Base-by-base conservation (phyloP, 2,113 vertebrate species). In the Bolborhynchus lineola region DNA sequence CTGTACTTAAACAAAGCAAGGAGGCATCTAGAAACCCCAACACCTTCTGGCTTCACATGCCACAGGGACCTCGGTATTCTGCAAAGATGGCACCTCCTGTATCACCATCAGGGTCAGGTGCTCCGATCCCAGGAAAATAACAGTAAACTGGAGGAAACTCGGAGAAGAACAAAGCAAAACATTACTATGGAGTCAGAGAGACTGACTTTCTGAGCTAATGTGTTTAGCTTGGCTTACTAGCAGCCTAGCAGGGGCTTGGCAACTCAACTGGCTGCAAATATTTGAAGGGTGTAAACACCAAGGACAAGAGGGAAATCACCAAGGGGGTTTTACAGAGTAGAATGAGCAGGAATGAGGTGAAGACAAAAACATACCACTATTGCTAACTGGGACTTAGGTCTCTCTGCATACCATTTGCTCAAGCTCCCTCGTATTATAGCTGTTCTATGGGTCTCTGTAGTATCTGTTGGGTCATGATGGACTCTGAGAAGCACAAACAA, bases 161-260 rank as follows among this genome's bases (percentile, higher is more conserved):
- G 84, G 83, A 59, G 86, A 77, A 92, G 85, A 91, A 88, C 62
- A 94, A 96, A 91, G 92, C 68, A 92, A 97, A 91, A 81, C 81
- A 93, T 78, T 80, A 84, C 88, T 82, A 93, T 3, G 35, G 92
- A 95, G 82, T 63, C 85, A 88, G 82, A 91, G 63, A 67, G 93
- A 47, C 92, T 80, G 82, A 90, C 79, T 90, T 94, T 84, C 82
- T 96, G 94, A 97, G 96, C 85, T 97, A 91, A 97, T 85, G 65
- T 93, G 88, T 97, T 97, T 97, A 96, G 95, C 67, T 97, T 97
- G 96, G 97, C 96, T 90, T 81, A 87, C 59, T 0, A 0, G 87
- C 86, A 93, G 76, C 86, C 81, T 90, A 96, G 88, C 81, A 86
- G 95, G 93, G 91, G 87, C 92, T 83, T 69, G 84, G 90, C 91